Conservation (phyloP, 2,888 invertebrate species). For the Salticus scenicus region DNA sequence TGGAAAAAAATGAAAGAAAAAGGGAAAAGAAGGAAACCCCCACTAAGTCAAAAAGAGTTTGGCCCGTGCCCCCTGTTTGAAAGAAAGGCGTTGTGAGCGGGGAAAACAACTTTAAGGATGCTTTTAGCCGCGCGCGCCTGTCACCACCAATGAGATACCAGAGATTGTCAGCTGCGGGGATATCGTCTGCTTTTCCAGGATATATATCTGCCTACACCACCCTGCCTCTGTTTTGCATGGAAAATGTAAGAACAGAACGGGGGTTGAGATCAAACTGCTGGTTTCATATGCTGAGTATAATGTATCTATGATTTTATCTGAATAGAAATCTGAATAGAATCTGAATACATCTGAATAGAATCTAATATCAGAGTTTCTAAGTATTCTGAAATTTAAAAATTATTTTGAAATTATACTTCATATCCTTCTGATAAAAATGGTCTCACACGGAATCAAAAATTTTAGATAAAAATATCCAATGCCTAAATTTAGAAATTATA, state of each 20-base stretch:
- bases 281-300: too few species aligned
- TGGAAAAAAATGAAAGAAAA: neutral
- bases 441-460: too few species aligned
- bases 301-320: too few species aligned
- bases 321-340: too few species aligned
- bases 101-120: constrained; percentile 59
- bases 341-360: too few species aligned
- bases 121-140: constrained; percentile 62
- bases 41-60: neutral
- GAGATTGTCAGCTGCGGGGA: constrained; percentile 26
- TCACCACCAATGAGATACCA: constrained; percentile 56
- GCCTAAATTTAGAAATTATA: too few species aligned
- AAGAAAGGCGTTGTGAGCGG: constrained; percentile 46
- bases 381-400: too few species aligned
- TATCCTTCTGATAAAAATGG: too few species aligned
- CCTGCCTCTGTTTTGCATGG: neutral
- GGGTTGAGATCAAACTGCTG: neutral
- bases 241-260: neutral
- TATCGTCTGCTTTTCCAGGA: constrained; percentile 51
- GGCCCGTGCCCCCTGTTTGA: neutral
- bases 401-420: too few species aligned
- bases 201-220: neutral
- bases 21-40: neutral
- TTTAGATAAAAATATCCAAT: too few species aligned
- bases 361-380: too few species aligned